Percentiles rank a stretch among this genome's conserved stretches.
These are phyloP conservation scores for Betta splendens DNA, from an alignment of 2,797 vertebrate genomes.

Conservation along the genomic window DNA sequence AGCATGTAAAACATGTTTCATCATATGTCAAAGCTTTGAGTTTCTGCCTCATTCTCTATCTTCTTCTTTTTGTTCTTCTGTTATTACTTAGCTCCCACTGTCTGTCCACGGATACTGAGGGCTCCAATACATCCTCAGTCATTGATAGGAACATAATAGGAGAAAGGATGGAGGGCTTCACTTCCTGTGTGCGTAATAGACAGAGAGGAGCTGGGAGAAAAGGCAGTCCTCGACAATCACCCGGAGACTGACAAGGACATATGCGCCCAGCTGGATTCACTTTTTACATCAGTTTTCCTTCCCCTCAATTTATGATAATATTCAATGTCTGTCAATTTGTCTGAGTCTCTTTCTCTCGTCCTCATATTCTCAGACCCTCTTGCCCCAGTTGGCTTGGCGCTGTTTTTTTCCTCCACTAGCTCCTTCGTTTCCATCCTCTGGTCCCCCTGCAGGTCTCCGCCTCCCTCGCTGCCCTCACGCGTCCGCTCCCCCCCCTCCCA, in stretches of 20 bases:
- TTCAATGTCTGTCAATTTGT: slow-evolving; percentile 23
- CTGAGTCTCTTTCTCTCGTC: neutral
- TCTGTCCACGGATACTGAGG: slow-evolving; percentile 12
- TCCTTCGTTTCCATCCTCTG: slow-evolving; percentile 17
- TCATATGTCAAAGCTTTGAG: neutral
- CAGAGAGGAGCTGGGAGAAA: slow-evolving; percentile 1
- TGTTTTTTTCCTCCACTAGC: neutral
- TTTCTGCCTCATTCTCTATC: neutral
- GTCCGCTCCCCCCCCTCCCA: slow-evolving; percentile 18
- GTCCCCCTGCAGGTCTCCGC: slow-evolving; percentile 29
- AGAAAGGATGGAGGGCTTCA: neutral
- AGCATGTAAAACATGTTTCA: neutral
- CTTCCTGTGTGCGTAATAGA: neutral
- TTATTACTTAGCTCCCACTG: slow-evolving; percentile 1
- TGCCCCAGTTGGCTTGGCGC: neutral
- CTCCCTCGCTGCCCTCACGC: slow-evolving; percentile 33
- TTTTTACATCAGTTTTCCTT: slow-evolving; percentile 8
- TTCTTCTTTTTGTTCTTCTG: slow-evolving; percentile 3
- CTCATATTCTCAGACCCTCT: slow-evolving; percentile 2
- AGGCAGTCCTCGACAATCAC: neutral
- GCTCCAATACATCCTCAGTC: slow-evolving; percentile 5
- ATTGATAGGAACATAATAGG: slow-evolving; percentile 21
- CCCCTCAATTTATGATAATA: slow-evolving; percentile 31
- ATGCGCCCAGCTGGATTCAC: slow-evolving; percentile 10
- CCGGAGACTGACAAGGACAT: slow-evolving; percentile 22